Evolutionary conservation across 1,140 invertebrate genomes (phyloP).

Genomic region (Potamilus streckersoni): DNA sequence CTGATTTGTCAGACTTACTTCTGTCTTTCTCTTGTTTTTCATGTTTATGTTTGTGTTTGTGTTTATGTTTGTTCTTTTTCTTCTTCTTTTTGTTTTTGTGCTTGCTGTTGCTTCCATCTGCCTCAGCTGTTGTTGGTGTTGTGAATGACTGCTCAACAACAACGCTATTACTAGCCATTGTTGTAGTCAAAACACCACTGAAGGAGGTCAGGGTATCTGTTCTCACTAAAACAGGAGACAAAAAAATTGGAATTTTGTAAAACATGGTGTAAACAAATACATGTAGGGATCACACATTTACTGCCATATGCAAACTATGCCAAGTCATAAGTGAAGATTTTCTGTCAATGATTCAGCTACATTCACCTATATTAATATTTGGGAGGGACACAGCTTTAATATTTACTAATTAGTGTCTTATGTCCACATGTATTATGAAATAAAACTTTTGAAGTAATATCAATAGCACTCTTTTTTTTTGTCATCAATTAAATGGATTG

Average conservation of each 20-base stretch:
- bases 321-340: too few relatives aligned
- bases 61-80: constrained; percentile 72
- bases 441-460: too few relatives aligned
- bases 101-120: constrained; percentile 3
- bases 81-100: constrained; percentile 71
- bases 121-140: neutral
- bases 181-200: constrained; percentile 30
- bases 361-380: too few relatives aligned
- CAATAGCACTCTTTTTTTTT: too few relatives aligned
- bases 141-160: neutral
- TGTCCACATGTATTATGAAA: too few relatives aligned
- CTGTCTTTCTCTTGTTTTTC: constrained; percentile 55
- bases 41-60: constrained; percentile 69
- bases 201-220: constrained; percentile 33
- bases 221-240: constrained; percentile 3
- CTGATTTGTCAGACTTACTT: constrained; percentile 33
- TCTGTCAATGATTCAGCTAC: too few relatives aligned
- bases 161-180: neutral
- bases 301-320: too few relatives aligned
- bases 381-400: too few relatives aligned
- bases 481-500: too few relatives aligned
- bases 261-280: neutral
- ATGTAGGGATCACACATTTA: too few relatives aligned
- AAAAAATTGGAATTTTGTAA: neutral
- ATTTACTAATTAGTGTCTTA: too few relatives aligned